Conservation (phyloP, 2,113 vertebrate genomes). For the Apteryx mantelli region DNA sequence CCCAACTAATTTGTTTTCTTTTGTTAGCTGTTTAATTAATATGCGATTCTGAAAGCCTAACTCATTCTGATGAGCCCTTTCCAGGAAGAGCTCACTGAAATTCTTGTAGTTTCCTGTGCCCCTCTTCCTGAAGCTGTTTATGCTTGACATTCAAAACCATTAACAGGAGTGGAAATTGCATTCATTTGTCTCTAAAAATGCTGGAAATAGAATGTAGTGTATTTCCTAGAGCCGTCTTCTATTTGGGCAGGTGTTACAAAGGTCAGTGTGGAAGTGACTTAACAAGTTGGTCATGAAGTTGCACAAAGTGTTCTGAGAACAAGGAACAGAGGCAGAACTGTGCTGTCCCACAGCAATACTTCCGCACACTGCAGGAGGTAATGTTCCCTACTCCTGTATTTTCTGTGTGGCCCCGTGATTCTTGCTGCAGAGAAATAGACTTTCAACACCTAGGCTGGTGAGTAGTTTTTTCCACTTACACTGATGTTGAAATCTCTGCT, state of each 20-base stretch:
- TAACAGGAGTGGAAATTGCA: not conserved
- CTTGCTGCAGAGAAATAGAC: not conserved
- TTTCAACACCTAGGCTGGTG: not conserved
- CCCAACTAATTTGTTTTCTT: not conserved
- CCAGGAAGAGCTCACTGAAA: not conserved
- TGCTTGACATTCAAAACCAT: not conserved
- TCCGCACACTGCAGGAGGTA: not conserved
- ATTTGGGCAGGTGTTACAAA: not conserved
- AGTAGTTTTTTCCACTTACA: not conserved
- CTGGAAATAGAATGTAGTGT: not conserved
- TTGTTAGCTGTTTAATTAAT: not conserved
- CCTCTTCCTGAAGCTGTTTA: not conserved
- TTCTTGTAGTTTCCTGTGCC: not conserved
- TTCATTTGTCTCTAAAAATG: not conserved
- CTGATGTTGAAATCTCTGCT: not conserved
- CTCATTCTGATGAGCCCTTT: not conserved
- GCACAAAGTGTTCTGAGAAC: not conserved
- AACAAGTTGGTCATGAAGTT: not conserved
- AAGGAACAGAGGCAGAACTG: not conserved
- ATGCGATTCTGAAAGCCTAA: not conserved
- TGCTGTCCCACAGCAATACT: not conserved
- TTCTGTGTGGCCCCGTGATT: not conserved
- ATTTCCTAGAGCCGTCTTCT: not conserved
- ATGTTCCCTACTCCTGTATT: not conserved
- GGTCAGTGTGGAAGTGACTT: not conserved